A percentile compares a stretch with the other conserved stretches of the same genome.
Evolutionary conservation across 2,888 invertebrate genomes (phyloP).

Genomic region (Margaritifera margaritifera): DNA sequence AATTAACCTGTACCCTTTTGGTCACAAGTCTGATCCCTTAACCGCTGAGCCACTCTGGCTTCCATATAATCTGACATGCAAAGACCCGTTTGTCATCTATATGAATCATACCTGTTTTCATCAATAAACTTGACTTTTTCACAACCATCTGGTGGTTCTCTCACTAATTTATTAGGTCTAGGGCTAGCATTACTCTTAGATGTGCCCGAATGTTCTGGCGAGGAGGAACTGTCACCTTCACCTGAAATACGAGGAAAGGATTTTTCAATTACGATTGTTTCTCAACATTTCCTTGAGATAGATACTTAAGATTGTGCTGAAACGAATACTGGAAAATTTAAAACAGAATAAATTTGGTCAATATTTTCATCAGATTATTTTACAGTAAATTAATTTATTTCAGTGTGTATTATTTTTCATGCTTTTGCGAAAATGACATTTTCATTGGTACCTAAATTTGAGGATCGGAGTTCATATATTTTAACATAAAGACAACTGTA

Average conservation of each 20-base stretch:
- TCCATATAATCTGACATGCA: too few relatives aligned
- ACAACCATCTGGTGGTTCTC: conserved; percentile 92
- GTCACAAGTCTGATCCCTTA: too few relatives aligned
- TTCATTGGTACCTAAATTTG: too few relatives aligned
- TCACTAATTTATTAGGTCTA: conserved; percentile 86
- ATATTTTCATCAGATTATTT: neutral
- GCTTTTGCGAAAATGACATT: too few relatives aligned
- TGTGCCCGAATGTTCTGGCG: conserved; percentile 38
- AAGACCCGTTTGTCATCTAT: neutral
- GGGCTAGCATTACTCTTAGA: conserved; percentile 78
- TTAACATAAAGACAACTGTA: too few relatives aligned
- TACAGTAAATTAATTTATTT: too few relatives aligned
- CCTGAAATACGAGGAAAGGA: conserved; percentile 20
- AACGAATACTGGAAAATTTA: conserved; percentile 1
- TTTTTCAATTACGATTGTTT: conserved; percentile 2
- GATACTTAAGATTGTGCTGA: too few relatives aligned
- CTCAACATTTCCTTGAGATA: neutral
- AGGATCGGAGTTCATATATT: too few relatives aligned
- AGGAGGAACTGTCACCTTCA: conserved; percentile 52
- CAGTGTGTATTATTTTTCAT: too few relatives aligned
- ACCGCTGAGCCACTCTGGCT: too few relatives aligned
- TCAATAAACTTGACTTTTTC: conserved; percentile 84
- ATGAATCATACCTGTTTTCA: conserved; percentile 75
- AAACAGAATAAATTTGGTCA: conserved; percentile 2
- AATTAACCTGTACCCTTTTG: too few relatives aligned